Percentiles rank a stretch among this genome's conserved stretches.
Evolutionary conservation across 2,888 invertebrate genomes (phyloP).

Genomic region (Oegoconia quadripuncta): DNA sequence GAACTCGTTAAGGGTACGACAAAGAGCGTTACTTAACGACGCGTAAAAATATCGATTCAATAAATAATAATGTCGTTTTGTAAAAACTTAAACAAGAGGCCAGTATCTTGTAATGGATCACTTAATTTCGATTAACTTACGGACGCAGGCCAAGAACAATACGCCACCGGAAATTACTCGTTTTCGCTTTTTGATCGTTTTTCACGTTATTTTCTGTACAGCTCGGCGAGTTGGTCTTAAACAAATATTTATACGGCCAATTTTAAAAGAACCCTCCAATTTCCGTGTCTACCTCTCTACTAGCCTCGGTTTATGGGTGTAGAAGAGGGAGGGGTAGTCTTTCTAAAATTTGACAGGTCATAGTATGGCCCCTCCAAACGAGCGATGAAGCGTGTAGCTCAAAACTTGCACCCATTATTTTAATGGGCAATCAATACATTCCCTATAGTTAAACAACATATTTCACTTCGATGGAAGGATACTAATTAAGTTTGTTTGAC

Average conservation of each 20-base stretch:
- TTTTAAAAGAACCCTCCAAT: constrained; percentile 29
- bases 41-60: constrained; percentile 58
- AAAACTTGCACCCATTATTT: constrained; percentile 63
- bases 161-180: constrained; percentile 71
- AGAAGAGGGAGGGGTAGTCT: constrained; percentile 19
- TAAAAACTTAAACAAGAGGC: constrained; percentile 35
- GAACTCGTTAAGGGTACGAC: too few relatives aligned
- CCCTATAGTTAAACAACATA: constrained; percentile 59
- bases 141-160: constrained; percentile 62
- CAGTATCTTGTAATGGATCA: constrained; percentile 75
- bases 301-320: constrained; percentile 17
- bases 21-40: constrained; percentile 33
- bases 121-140: constrained; percentile 74
- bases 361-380: constrained; percentile 50
- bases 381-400: constrained; percentile 54
- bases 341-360: constrained; percentile 30
- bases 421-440: constrained; percentile 70
- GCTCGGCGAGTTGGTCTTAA: constrained; percentile 40
- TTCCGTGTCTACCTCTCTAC: constrained; percentile 15
- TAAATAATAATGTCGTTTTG: constrained; percentile 62
- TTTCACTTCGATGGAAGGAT: constrained; percentile 54
- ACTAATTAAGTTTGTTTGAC: constrained; percentile 70
- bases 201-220: constrained; percentile 59
- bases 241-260: constrained; percentile 49
- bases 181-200: constrained; percentile 67